Percentiles rank a stretch among this genome's conserved stretches.
These are phyloP conservation scores for Gasterosteus aculeatus DNA, from an alignment of 2,113 vertebrate species.

Conservation along the genomic window DNA sequence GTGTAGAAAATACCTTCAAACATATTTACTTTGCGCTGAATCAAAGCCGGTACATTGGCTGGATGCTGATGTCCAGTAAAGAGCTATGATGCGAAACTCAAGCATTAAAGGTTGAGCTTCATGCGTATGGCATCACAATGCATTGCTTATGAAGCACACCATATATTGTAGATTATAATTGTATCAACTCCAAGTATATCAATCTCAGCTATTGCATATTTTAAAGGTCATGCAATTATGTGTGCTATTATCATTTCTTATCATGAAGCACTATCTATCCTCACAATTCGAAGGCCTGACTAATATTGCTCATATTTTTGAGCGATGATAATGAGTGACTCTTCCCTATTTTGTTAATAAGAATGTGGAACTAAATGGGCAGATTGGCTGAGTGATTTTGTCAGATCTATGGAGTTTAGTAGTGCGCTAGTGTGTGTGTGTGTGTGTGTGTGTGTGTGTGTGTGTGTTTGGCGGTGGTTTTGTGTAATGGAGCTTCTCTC, in stretches of 20 bases:
- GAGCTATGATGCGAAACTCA: neutral
- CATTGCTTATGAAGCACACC: neutral
- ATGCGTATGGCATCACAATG: neutral
- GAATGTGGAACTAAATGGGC: slow-evolving; percentile 54
- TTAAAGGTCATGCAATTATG: slow-evolving; percentile 49
- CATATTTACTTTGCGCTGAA: neutral
- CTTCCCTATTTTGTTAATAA: slow-evolving; percentile 55
- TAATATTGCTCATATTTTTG: slow-evolving; percentile 31
- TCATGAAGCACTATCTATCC: slow-evolving; percentile 37
- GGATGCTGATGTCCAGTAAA: neutral
- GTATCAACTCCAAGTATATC: neutral
- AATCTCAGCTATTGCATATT: neutral
- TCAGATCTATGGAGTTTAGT: slow-evolving; percentile 35
- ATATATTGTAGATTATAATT: neutral
- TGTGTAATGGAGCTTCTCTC: slow-evolving; percentile 62
- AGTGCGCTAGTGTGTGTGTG: neutral
- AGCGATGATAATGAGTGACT: slow-evolving; percentile 41
- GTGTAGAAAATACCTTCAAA: neutral
- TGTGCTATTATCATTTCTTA: slow-evolving; percentile 23
- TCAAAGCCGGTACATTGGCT: neutral
- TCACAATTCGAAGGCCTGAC: slow-evolving; percentile 25
- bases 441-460: slow-evolving; percentile 28
- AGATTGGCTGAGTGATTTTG: slow-evolving; percentile 60
- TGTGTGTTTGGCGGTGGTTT: slow-evolving; percentile 26
- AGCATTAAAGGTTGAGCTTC: neutral